Base-by-base conservation (phyloP, 37 sponge, comb jelly and placozoan genomes). In the Lycopodina hypogea region DNA sequence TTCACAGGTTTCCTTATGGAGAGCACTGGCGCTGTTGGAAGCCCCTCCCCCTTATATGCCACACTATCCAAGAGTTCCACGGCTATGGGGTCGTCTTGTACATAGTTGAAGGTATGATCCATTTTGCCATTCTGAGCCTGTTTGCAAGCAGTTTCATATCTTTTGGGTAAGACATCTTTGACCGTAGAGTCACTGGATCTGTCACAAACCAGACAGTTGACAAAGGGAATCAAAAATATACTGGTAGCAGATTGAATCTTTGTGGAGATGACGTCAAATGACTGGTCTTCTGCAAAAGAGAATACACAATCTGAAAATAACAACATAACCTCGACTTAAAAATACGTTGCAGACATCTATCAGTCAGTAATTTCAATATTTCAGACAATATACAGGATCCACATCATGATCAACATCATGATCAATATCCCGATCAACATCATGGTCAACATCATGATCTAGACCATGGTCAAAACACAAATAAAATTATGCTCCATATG, bases 51-150 rank as follows among this genome's bases (percentile, higher is more conserved):
- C 9, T 45, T 30, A 40, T n/a, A 42, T 14, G 45, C 33, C 45
- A 53, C 55, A 52, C 45, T 52, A 23, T 78, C 78, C 68, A 80
- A 39, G 2, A 80, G 56, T 21, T 70, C 58, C 3, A 80, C 58
- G 26, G 40, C 17, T 12, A 78, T 29, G 32, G 71, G 70, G 26
- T 4, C 12, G 11, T 51, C 36, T 11, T 53, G 74, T 18, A 28
- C 7, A 60, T 60, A 28, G 61, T n/a, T n/a, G n/a, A n/a, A n/a
- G n/a, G 72, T 45, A 21, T 71, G 72, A 11, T 50, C 72, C 52
- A 48, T 24, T 9, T 37, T 7, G 18, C 14, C 12, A 32, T 33
- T 7, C 4, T 21, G 68, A 38, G 19, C 34, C 68, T 68, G 42
- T 45, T 42, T 40, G 42, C 45, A 36, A 41, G 70, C 42, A 1